Percentiles rank a stretch among this genome's conserved stretches.
phyloP scores from a whole-genome alignment of 2,888 invertebrate species.

The Anaspis maculata region DNA sequence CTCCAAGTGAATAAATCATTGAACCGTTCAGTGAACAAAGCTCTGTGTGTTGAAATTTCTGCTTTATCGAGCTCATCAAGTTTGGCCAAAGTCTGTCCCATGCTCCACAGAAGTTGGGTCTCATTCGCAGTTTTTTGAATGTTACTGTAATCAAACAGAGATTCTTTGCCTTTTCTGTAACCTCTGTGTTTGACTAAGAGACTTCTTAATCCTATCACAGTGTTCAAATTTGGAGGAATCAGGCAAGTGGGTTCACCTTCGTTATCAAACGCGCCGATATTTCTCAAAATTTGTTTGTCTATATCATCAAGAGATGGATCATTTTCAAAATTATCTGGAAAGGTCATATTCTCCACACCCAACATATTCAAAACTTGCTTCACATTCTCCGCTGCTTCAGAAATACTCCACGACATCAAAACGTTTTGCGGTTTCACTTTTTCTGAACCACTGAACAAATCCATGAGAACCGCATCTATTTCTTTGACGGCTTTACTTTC shows the following conservation, averaged over 20 bases:
- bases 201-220: conserved; percentile 15
- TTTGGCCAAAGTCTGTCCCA: conserved; percentile 2
- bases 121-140: no score
- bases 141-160: not conserved
- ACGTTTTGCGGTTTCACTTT: conserved; percentile 5
- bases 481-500: conserved; percentile 4
- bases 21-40: conserved; percentile 17
- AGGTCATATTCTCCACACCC: conserved; percentile 17
- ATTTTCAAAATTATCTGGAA: conserved; percentile 20
- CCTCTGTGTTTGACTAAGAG: conserved; percentile 14
- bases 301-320: no score
- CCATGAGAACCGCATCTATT: conserved; percentile 21
- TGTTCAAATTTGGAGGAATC: conserved; percentile 17
- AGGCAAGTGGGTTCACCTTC: conserved; percentile 1
- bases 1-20: conserved; percentile 20
- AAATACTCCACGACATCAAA: conserved; percentile 7
- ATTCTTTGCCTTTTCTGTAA: conserved; percentile 2
- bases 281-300: not conserved
- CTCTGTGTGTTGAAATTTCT: conserved; percentile 8
- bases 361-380: conserved; percentile 17
- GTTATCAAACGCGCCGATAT: not conserved
- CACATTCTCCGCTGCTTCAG: conserved; percentile 14
- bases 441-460: conserved; percentile 21
- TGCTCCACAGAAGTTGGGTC: not conserved
- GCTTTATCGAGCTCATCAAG: not conserved